Evolutionary conservation across 2,888 invertebrate genomes (phyloP), one percentile per base, ranked within the genome.

Genomic region (Conomelus anceps): DNA sequence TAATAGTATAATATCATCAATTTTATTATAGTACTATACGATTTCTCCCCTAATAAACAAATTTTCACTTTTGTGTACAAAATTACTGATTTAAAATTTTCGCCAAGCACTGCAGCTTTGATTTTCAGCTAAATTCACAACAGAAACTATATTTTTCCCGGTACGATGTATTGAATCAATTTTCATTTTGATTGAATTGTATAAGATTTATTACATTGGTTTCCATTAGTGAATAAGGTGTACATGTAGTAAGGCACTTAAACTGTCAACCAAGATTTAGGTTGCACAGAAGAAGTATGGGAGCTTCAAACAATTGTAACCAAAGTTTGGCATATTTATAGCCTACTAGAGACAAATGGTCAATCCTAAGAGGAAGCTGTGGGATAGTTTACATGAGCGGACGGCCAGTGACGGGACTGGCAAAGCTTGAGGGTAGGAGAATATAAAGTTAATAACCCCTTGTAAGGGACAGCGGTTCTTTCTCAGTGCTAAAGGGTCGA

Each of bases 291-390:
- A 63, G 63, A 63, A 3, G n/a, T n/a, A 63, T n/a, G 7, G 63
- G 63, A 1, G 13, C n/a, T 63, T 63, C 13, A 63, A 63, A 63
- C 63, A 63, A 63, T 63, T 63, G 3, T 63, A 9, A 17, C 1
- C 34, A 23, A 86, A n/a, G 20, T 29, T 9, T 23, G 86, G 24
- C 86, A 86, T 86, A 86, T 86, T 86, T 86, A 86, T 26, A 86
- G 23, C 86, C 26, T 23, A 26, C 24, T 23, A n/a, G 22, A 86
- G 86, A 86, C 86, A 23, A 86, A 86, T 86, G 86, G 86, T 86
- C 63, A n/a, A 63, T 63, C n/a, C 1, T 20, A 6, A 63, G 63
- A 63, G 63, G 13, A 63, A 63, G 63, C 63, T n/a, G n/a, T 63
- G 63, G 63, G n/a, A n/a, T n/a, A 63, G 63, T 63, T 63, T 63